These are phyloP conservation scores for Cenopis cana DNA, from an alignment of 2,888 invertebrate genomes.

Conservation along the genomic window DNA sequence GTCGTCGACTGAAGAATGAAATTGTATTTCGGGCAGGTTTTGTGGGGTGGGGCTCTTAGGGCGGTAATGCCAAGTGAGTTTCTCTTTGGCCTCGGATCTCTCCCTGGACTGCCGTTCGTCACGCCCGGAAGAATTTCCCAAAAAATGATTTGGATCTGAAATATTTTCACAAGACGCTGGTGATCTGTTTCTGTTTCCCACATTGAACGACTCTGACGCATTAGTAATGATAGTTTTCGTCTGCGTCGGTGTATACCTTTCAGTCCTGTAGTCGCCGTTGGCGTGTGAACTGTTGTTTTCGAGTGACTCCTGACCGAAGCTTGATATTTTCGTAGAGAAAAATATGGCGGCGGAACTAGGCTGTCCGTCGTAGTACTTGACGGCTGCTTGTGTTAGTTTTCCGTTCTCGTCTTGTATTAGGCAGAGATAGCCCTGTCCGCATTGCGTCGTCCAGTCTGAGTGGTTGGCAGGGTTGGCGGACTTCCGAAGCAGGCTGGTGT, in stretches of 20 bases:
- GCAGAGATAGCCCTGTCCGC: conserved; percentile 77
- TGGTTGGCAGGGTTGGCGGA: conserved; percentile 59
- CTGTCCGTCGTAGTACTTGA: conserved; percentile 75
- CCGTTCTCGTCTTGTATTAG: conserved; percentile 72
- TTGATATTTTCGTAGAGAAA: conserved; percentile 83
- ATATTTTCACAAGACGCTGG: conserved; percentile 74
- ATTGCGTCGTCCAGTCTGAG: conserved; percentile 70
- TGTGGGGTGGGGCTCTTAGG: conserved; percentile 72
- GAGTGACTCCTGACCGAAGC: conserved; percentile 80
- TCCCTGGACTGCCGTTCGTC: conserved; percentile 58
- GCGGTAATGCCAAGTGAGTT: conserved; percentile 78
- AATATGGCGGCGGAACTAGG: conserved; percentile 75
- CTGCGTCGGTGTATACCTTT: conserved; percentile 77
- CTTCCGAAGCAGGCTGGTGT: conserved; percentile 69
- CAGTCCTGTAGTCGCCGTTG: conserved; percentile 75
- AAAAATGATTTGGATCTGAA: conserved; percentile 64
- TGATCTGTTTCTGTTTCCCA: conserved; percentile 76
- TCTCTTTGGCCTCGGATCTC: conserved; percentile 63
- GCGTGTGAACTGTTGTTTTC: conserved; percentile 66
- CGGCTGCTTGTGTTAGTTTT: conserved; percentile 69
- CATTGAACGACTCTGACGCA: conserved; percentile 74
- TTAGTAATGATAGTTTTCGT: conserved; percentile 76
- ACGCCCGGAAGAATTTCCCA: conserved; percentile 65
- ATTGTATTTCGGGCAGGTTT: conserved; percentile 77
- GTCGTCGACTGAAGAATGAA: conserved; percentile 82